Evolutionary conservation across 1,140 invertebrate species (phyloP), one percentile per base, ranked within the genome.

Genomic region (Adelges cooleyi): DNA sequence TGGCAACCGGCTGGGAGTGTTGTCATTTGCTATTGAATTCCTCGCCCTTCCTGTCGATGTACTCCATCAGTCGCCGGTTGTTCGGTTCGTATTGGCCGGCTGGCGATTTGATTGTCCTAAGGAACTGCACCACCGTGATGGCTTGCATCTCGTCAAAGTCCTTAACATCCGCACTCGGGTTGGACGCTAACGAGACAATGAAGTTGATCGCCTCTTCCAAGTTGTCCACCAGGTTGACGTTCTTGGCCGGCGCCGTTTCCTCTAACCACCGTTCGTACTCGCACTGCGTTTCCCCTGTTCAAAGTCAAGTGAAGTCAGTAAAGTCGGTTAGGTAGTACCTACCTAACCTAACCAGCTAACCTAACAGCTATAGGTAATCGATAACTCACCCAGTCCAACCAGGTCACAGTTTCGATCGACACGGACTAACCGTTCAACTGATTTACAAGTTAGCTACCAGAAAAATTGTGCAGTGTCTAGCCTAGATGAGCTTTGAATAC

Each of bases 61-160:
- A 62, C n/a, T 62, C 42, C 56, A 62, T 62, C 5, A 62, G 22
- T 20, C 42, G 22, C 1, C 15, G 17, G 18, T 48, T 62, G 11
- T 62, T 62, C 2, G 56, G 17, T 5, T 62, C 42, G 13, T 62
- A 62, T 33, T 48, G 25, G 4, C 56, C 56, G 3, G 18, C 6
- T 15, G 56, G 56, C 9, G 42, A 8, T 22, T 62, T 62, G 8
- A 62, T 48, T 1, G 56, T 62, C 3, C 56, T 40, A 20, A 62
- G 33, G 33, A 62, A 62, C 10, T 46, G 56, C 11, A 62, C 42
- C 1, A 62, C 56, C 4, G 56, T 46, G 29, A 62, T 62, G 4
- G 56, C 56, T 29, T 62, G 56, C 25, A 29, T 62, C 22, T 62
- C 56, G n/a, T 62, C 56, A 13, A 62, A 62, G 11, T 62, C 42